Evolutionary conservation across 2,113 vertebrate genomes (phyloP).

Genomic region (Oryzias woworae): DNA sequence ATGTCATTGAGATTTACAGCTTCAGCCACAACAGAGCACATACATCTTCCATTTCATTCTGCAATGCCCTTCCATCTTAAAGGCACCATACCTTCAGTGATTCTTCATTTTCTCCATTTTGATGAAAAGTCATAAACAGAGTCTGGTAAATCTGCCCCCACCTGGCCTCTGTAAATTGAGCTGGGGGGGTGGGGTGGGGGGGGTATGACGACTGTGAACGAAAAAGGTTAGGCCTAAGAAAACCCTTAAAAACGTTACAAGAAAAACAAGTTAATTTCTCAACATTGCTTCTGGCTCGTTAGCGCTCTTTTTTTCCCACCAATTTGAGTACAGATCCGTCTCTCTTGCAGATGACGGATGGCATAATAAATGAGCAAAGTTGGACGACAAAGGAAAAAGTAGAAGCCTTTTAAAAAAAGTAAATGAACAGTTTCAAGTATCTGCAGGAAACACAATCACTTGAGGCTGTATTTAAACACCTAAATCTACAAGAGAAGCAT

Average conservation of each 20-base stretch:
- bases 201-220: conserved; percentile 9
- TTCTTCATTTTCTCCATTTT: conserved; percentile 18
- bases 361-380: conserved; percentile 50
- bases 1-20: conserved; percentile 20
- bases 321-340: conserved; percentile 70
- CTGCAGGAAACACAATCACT: background rate
- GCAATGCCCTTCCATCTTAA: conserved; percentile 14
- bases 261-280: conserved; percentile 29
- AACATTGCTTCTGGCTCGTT: conserved; percentile 21
- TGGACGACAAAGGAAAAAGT: conserved; percentile 29
- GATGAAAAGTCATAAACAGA: conserved; percentile 8
- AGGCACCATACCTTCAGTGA: conserved; percentile 12
- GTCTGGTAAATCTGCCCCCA: conserved; percentile 31
- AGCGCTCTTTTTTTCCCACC: conserved; percentile 30
- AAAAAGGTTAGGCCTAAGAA: conserved; percentile 40
- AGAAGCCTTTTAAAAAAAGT: background rate
- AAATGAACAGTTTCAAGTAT: conserved; percentile 6
- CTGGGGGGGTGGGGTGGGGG: conserved; percentile 25
- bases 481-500: background rate
- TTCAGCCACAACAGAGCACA: conserved; percentile 22
- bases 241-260: conserved; percentile 45
- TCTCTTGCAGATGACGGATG: conserved; percentile 29
- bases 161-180: conserved; percentile 38
- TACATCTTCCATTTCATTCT: conserved; percentile 10
- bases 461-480: background rate